Base-by-base conservation (phyloP, 2,888 invertebrate genomes). In the Netelia inedita region DNA sequence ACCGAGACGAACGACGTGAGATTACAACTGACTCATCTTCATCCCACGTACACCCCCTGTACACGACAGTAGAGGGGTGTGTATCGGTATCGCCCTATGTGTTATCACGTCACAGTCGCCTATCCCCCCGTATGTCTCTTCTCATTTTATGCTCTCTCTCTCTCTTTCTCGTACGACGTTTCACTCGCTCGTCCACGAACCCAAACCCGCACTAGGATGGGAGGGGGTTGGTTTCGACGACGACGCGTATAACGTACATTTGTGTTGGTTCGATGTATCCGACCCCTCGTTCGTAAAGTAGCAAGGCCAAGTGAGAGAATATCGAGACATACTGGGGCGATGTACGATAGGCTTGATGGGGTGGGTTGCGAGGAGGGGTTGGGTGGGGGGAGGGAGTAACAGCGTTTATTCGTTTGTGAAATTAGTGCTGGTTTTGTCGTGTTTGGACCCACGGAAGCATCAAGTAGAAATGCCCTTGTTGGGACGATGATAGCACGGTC, bases 401-500 rank as follows among this genome's bases (percentile, higher is more conserved):
- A 88, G 90, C 91, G 92, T 92, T 92, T 92, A 93, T 93, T 93
- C 93, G 93, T 92, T 93, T 93, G 93, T 93, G 92, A 93, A 93
- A 93, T 93, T 93, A 93, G 93, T 93, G 89, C 93, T 93, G 93
- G 92, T 93, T 90, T 91, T 91, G 92, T 91, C 92, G 89, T 91
- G 89, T 89, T 88, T 90, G 87, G 87, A 82, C 87, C 87, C 74
- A 74, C 63, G 74, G 81, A 81, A 82, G 81, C 85, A 79, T 85
- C 85, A 71, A 74, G 69, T 53, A 79, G 69, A 79, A 85, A 74
- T 79, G 65, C 46, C 79, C 79, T 50, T 19, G 19, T 14, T 23
- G 23, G 28, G 16, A 21, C 9, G 10, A 23, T 14, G 23, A 50
- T 61, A 28, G 19, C 41, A 61, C 50, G n/a, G 21, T 61, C n/a